Percentiles rank a stretch among this genome's conserved stretches.
Evolutionary conservation across 2,113 vertebrate species (phyloP).

Genomic region (Nannobrachium achirus): DNA sequence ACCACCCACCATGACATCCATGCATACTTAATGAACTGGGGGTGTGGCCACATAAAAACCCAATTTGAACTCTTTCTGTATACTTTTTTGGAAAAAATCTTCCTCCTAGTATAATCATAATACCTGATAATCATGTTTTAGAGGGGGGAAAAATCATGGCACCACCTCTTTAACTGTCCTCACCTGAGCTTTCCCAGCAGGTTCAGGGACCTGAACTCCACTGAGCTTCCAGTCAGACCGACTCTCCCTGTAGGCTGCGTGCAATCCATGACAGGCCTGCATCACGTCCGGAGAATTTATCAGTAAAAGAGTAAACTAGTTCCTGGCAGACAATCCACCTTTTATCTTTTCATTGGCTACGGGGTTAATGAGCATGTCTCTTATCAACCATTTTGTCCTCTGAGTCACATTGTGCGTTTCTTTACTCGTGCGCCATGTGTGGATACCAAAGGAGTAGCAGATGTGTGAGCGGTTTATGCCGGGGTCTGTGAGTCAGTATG

Average conservation of each 20-base stretch:
- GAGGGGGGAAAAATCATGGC: no score
- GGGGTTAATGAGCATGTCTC: constrained; percentile 28
- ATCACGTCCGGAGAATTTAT: background rate
- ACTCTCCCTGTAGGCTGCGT: constrained; percentile 11
- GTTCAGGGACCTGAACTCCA: no score
- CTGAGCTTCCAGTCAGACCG: no score
- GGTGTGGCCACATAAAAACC: no score
- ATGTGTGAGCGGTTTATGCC: constrained; percentile 54
- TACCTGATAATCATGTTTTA: no score
- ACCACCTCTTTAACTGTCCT: no score
- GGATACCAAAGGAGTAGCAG: constrained; percentile 44
- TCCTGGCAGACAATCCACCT: constrained; percentile 31
- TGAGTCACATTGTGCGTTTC: constrained; percentile 40
- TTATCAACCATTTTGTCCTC: constrained; percentile 37
- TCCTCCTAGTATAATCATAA: no score
- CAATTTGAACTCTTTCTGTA: no score
- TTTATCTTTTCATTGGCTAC: constrained; percentile 34
- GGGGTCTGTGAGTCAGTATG: constrained; percentile 43
- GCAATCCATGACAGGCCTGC: constrained; percentile 1
- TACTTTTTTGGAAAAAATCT: no score
- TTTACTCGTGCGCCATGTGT: constrained; percentile 46
- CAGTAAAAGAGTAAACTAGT: constrained; percentile 21
- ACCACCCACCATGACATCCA: no score
- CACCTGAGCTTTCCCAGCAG: no score
- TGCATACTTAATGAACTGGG: no score